phyloP scores from a whole-genome alignment of 2,113 vertebrate genomes.

The Rhea americana region DNA sequence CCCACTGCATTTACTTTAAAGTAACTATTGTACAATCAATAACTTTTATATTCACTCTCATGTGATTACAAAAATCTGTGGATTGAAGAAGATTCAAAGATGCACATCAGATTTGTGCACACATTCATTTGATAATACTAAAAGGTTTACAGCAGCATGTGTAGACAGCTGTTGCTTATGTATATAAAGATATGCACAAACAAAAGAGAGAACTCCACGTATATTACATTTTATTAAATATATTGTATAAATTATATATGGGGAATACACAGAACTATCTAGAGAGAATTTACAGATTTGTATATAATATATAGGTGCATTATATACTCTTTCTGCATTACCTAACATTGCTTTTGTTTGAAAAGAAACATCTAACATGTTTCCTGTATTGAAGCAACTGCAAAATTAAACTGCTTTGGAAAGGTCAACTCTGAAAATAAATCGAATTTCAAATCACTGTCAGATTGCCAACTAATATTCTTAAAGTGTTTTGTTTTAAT shows the following conservation, averaged over 20 bases:
- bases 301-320: background rate
- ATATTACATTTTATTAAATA: background rate
- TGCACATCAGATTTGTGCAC: background rate
- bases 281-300: background rate
- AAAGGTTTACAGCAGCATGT: background rate
- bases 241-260: background rate
- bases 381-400: background rate
- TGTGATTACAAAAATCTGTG: background rate
- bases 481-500: background rate
- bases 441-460: background rate
- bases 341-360: background rate
- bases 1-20: background rate
- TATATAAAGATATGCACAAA: background rate
- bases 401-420: background rate
- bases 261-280: background rate
- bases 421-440: background rate
- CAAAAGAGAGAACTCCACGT: background rate
- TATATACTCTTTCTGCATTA: background rate
- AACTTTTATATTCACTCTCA: background rate
- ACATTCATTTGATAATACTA: background rate
- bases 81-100: background rate
- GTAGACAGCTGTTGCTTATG: background rate
- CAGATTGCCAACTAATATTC: background rate
- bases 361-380: accelerated
- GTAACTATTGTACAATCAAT: background rate